These are phyloP conservation scores for Anabacerthia variegaticeps DNA, from an alignment of 2,797 vertebrate species.

Conservation along the genomic window DNA sequence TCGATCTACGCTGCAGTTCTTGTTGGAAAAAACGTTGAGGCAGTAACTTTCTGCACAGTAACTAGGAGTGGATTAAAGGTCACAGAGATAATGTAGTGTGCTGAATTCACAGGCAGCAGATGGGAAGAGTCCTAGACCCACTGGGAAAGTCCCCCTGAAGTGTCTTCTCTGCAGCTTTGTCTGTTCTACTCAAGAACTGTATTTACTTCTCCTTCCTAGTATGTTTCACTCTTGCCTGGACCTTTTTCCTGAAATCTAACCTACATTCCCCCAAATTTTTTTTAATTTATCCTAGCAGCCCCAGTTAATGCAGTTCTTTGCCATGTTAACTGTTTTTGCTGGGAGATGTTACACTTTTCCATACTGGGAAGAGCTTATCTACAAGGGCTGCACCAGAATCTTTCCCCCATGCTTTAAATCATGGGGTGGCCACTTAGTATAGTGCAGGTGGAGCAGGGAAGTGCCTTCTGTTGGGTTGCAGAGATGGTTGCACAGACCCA, in stretches of 20 bases:
- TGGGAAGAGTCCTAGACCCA: not conserved
- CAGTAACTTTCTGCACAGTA: conserved; percentile 47
- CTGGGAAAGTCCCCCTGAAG: not conserved
- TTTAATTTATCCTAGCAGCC: not conserved
- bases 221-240: not conserved
- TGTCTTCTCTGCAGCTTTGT: not conserved
- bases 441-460: not conserved
- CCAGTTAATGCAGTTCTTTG: not conserved
- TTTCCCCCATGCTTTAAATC: not conserved
- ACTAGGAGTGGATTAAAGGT: conserved; percentile 40
- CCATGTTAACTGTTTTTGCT: not conserved
- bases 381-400: not conserved
- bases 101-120: conserved; percentile 12
- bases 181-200: not conserved
- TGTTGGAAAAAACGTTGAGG: conserved; percentile 41
- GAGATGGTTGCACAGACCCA: not conserved
- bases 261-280: not conserved
- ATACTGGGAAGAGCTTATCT: not conserved
- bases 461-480: not conserved
- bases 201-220: not conserved
- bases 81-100: not conserved
- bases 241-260: not conserved
- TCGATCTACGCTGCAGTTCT: conserved; percentile 43
- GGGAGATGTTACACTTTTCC: not conserved
- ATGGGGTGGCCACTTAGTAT: not conserved